These are phyloP conservation scores for Apis florea DNA, from an alignment of 1,140 invertebrate genomes.

Conservation along the genomic window DNA sequence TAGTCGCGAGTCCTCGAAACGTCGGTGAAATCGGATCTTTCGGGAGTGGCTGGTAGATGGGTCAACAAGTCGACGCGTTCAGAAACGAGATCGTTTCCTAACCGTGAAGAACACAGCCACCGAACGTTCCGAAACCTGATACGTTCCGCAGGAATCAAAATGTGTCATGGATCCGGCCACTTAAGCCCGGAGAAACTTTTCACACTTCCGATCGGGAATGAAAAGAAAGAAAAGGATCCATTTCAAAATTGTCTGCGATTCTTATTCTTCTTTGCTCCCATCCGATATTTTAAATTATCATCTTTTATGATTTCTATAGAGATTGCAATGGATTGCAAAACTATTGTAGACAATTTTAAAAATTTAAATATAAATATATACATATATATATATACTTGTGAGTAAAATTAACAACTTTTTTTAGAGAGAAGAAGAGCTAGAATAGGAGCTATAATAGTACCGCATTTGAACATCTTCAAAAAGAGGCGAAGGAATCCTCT, in stretches of 20 bases:
- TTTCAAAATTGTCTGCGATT: background rate
- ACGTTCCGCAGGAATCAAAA: slow-evolving; percentile 56
- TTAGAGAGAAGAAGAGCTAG: background rate
- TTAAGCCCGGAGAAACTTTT: slow-evolving; percentile 37
- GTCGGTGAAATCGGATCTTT: slow-evolving; percentile 63
- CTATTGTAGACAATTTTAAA: too few species aligned
- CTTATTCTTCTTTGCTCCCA: background rate
- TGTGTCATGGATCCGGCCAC: slow-evolving; percentile 49
- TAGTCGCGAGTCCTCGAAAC: slow-evolving; percentile 43
- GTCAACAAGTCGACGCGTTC: slow-evolving; percentile 68
- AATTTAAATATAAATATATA: too few species aligned
- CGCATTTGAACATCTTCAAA: background rate
- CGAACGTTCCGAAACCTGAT: slow-evolving; percentile 52
- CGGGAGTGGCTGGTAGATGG: slow-evolving; percentile 51
- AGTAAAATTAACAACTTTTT: too few species aligned
- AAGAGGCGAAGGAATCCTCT: background rate
- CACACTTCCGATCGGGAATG: slow-evolving; percentile 49
- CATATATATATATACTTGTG: too few species aligned
- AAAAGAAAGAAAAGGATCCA: background rate
- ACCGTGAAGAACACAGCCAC: slow-evolving; percentile 9
- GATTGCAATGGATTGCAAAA: background rate
- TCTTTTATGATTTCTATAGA: background rate
- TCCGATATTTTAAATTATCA: background rate
- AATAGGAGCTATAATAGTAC: background rate
- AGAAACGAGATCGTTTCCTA: slow-evolving; percentile 40